These are phyloP conservation scores for Melanotus villosus DNA, from an alignment of 2,888 invertebrate species.

Conservation along the genomic window DNA sequence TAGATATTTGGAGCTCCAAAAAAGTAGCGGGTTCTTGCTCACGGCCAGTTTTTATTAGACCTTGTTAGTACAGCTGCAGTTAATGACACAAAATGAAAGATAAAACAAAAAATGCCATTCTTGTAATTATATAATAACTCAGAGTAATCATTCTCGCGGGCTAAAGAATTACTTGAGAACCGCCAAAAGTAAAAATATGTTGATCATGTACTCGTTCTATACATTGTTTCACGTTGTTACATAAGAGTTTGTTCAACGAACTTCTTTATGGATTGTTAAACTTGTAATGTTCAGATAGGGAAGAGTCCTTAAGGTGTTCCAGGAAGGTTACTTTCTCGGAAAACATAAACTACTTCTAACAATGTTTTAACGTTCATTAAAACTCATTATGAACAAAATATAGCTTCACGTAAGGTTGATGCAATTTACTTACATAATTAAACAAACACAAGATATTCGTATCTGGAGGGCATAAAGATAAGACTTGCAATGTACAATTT, in stretches of 20 bases:
- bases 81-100: conserved; percentile 39
- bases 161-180: neutral
- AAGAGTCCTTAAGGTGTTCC: neutral
- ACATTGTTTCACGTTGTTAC: neutral
- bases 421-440: conserved; percentile 36
- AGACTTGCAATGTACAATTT: conserved; percentile 9
- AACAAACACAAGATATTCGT: conserved; percentile 30
- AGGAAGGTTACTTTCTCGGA: neutral
- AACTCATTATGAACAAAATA: conserved; percentile 27
- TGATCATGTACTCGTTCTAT: neutral
- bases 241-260: no score
- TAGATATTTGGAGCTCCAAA: conserved; percentile 42
- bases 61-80: conserved; percentile 55
- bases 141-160: conserved; percentile 16
- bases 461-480: conserved; percentile 28
- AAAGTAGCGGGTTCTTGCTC: conserved; percentile 38
- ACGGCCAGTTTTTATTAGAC: conserved; percentile 52
- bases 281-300: neutral
- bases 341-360: conserved; percentile 11
- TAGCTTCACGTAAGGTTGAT: conserved; percentile 18
- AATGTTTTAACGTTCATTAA: conserved; percentile 19
- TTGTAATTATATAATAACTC: conserved; percentile 35
- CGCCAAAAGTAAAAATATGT: neutral
- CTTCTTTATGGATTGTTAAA: neutral
- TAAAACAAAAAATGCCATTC: conserved; percentile 27